These are phyloP conservation scores for Scaeva pyrastri DNA, from an alignment of 2,888 invertebrate species.

Conservation along the genomic window DNA sequence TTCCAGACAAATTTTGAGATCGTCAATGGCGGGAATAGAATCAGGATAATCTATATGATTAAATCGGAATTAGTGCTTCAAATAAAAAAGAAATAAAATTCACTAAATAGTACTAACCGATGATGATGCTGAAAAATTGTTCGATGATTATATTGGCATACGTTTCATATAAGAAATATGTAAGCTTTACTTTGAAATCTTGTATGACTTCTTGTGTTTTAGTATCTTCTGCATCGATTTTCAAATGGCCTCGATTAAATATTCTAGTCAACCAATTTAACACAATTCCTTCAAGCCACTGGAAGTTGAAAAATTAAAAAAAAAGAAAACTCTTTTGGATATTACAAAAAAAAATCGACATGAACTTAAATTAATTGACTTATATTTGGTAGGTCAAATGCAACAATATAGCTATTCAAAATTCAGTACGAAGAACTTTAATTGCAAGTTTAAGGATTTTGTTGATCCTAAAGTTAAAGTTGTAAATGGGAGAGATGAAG, in stretches of 20 bases:
- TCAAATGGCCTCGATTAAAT: slow-evolving; percentile 88
- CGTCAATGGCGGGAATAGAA: slow-evolving; percentile 95
- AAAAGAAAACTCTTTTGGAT: no score
- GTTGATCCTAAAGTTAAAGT: no score
- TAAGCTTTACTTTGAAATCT: slow-evolving; percentile 90
- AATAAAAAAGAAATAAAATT: neutral
- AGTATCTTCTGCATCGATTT: slow-evolving; percentile 85
- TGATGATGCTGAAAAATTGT: slow-evolving; percentile 97
- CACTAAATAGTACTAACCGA: slow-evolving; percentile 85
- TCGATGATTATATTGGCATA: slow-evolving; percentile 95
- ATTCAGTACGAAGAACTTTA: no score
- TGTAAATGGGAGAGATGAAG: no score
- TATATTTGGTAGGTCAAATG: no score
- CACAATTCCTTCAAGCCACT: slow-evolving; percentile 95
- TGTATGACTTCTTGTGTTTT: slow-evolving; percentile 86
- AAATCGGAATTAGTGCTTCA: neutral
- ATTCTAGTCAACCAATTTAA: slow-evolving; percentile 94
- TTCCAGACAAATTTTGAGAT: slow-evolving; percentile 93
- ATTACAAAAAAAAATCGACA: no score
- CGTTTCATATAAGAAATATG: slow-evolving; percentile 93
- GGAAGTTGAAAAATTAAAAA: slow-evolving; percentile 77
- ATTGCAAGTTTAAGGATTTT: no score
- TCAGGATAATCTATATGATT: slow-evolving; percentile 93
- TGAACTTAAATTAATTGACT: no score
- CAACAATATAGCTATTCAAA: no score